phyloP scores from a whole-genome alignment of 2,113 vertebrate species.

The Gymnobelideus leadbeateri region DNA sequence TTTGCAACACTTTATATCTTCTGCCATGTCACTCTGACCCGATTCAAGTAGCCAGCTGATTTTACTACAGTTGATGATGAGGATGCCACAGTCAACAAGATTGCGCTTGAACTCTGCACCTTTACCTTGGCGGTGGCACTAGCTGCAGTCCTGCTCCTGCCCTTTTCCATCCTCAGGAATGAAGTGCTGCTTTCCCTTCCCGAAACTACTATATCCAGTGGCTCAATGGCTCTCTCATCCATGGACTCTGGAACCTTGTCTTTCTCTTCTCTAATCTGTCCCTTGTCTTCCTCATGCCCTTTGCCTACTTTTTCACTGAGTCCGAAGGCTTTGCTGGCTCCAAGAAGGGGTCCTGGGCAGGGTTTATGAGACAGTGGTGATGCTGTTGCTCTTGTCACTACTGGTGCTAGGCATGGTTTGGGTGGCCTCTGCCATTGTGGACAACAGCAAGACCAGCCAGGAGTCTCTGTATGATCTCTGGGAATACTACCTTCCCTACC shows the following conservation, averaged over 20 bases:
- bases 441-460: too few species aligned
- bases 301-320: slow-evolving; percentile 98
- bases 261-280: slow-evolving; percentile 98
- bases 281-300: slow-evolving; percentile 98
- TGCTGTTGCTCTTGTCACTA: slow-evolving; percentile 93
- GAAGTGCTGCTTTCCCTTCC: slow-evolving; percentile 96
- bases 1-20: too few species aligned
- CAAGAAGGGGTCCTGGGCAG: slow-evolving; percentile 96
- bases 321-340: slow-evolving; percentile 98
- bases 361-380: slow-evolving; percentile 94
- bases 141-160: slow-evolving; percentile 95
- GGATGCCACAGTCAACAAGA: too few species aligned
- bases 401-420: slow-evolving; percentile 97
- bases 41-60: too few species aligned
- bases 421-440: slow-evolving; percentile 94
- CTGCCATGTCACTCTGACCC: too few species aligned
- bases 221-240: slow-evolving; percentile 97
- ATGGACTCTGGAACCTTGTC: slow-evolving; percentile 97
- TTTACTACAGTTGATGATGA: too few species aligned
- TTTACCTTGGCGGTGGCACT: slow-evolving; percentile 96
- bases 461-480: too few species aligned
- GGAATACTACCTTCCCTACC: slow-evolving; percentile 96
- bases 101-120: slow-evolving; percentile 94
- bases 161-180: slow-evolving; percentile 98
- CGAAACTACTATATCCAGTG: too few species aligned